Base-by-base conservation (phyloP, 2,888 invertebrate species). In the Trachelus stipa region DNA sequence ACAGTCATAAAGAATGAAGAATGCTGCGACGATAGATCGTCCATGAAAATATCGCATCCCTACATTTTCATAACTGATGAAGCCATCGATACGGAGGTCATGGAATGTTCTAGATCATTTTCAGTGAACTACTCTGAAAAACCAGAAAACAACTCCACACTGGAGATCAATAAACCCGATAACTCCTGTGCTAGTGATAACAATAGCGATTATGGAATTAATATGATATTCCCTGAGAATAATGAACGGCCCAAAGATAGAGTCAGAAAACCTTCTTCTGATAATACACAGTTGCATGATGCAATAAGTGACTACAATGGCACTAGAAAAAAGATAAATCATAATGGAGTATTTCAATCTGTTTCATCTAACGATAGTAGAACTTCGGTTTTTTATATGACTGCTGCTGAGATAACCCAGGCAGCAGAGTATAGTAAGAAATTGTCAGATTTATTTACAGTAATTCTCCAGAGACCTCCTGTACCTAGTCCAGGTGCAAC, bases 11-110 rank as follows among this genome's bases (percentile, higher is more conserved):
- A 73, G 73, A 40, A 79, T n/a, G 79, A 79, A 40, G 15, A 40
- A 15, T 35, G 40, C 40, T 34, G 30, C 11, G n/a, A 73, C 1
- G 73, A 31, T 9, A 31, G 68, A 11, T 23, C 68, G 3, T 56
- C 34, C 4, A 74, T 73, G 9, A 40, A 40, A 12, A 34, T 11
- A 9, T 68, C 71, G 6, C 68, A 69, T 15, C 34, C 33, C 6
- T 76, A 76, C 33, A 73, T 77, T 56, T 77, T 79, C 15, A 76
- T 79, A 15, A 73, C 79, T 11, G 76, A 79, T 40, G 68, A 79
- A 73, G 73, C 73, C 69, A 30, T 74, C 1, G 73, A 77, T 23
- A 30, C 69, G 15, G 73, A 77, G 3, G 34, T 11, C 68, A n/a
- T 31, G 75, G 68, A 68, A 12, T 34, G 30, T 68, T 31, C 34